Evolutionary conservation across 2,113 vertebrate species (phyloP).

Genomic region (Chroicocephalus ridibundus): DNA sequence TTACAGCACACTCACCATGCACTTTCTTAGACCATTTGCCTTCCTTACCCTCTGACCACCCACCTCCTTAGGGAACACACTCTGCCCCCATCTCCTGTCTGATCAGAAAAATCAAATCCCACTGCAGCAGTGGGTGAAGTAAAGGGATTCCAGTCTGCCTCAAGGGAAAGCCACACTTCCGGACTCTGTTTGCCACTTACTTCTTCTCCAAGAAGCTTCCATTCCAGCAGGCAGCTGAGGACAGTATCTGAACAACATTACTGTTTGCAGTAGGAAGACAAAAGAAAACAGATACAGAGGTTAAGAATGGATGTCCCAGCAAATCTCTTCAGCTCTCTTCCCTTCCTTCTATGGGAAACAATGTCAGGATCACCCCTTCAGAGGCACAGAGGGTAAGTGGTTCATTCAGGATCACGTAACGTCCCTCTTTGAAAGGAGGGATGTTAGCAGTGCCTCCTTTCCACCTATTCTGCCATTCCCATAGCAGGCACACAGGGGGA

Average conservation of each 20-base stretch:
- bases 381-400: neutral
- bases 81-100: neutral
- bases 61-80: neutral
- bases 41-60: neutral
- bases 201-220: constrained; percentile 97
- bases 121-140: neutral
- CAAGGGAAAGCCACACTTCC: neutral
- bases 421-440: neutral
- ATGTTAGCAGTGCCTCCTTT: neutral
- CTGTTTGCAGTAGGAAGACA: constrained; percentile 69
- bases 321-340: neutral
- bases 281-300: neutral
- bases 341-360: neutral
- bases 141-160: neutral
- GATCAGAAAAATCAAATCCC: neutral
- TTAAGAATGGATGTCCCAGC: neutral
- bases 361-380: neutral
- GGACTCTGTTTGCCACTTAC: constrained; percentile 74
- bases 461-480: neutral
- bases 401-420: neutral
- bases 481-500: neutral
- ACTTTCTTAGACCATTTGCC: neutral
- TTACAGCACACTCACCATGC: neutral
- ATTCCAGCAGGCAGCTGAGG: constrained; percentile 96
- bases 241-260: constrained; percentile 89